A percentile compares a stretch with the other conserved stretches of the same genome.
phyloP scores from a whole-genome alignment of 1,140 invertebrate genomes.

The Probaryconus sp. region DNA sequence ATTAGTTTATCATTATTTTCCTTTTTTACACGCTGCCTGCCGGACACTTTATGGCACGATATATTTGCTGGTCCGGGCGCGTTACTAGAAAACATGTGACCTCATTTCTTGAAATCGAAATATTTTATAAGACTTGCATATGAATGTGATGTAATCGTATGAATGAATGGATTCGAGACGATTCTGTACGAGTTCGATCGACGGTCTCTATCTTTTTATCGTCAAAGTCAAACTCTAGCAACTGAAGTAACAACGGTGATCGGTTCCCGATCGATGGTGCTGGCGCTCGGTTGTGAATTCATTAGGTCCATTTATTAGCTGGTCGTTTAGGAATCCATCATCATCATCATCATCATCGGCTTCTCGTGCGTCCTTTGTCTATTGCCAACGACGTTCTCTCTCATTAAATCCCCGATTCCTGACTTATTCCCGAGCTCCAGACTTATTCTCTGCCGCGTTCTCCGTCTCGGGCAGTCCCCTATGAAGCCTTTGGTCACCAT shows the following conservation, averaged over 20 bases:
- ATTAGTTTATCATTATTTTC: neutral
- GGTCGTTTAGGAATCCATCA: slow-evolving; percentile 62
- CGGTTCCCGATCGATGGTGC: slow-evolving; percentile 67
- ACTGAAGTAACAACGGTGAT: slow-evolving; percentile 67
- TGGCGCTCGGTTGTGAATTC: slow-evolving; percentile 62
- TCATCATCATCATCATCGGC: too few species aligned
- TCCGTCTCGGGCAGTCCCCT: slow-evolving; percentile 52
- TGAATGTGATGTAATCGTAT: slow-evolving; percentile 60
- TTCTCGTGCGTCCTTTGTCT: slow-evolving; percentile 15
- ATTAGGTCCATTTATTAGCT: slow-evolving; percentile 65
- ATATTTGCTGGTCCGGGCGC: slow-evolving; percentile 37
- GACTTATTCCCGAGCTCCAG: slow-evolving; percentile 43
- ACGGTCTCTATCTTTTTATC: slow-evolving; percentile 71
- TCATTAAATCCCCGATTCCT: too few species aligned
- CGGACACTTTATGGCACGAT: slow-evolving; percentile 51
- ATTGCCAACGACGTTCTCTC: too few species aligned
- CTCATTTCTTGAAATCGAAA: too few species aligned
- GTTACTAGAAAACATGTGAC: slow-evolving; percentile 39
- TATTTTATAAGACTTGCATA: slow-evolving; percentile 44
- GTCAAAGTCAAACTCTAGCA: slow-evolving; percentile 75
- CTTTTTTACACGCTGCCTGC: slow-evolving; percentile 35
- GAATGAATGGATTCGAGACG: slow-evolving; percentile 64
- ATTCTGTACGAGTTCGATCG: slow-evolving; percentile 70
- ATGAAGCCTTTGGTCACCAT: slow-evolving; percentile 49
- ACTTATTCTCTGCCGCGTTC: slow-evolving; percentile 50